phyloP scores from a whole-genome alignment of 1,140 invertebrate genomes.

The Arion vulgaris region DNA sequence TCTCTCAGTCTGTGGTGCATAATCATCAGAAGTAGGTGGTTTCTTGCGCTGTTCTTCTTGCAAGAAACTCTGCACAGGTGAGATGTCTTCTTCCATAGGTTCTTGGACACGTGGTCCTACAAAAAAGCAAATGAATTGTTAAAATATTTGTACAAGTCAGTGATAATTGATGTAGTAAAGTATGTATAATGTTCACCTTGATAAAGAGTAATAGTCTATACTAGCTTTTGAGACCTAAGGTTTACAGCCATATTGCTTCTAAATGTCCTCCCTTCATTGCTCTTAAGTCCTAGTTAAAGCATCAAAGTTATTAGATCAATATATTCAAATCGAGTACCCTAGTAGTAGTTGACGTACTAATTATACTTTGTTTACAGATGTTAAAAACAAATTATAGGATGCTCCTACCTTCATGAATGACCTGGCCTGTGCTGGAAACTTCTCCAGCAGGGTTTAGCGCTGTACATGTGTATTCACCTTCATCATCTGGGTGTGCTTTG shows the following conservation, averaged over 20 bases:
- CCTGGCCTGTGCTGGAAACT: slow-evolving; percentile 67
- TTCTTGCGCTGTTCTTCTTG: slow-evolving; percentile 27
- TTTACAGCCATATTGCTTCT: no score
- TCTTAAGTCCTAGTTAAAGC: no score
- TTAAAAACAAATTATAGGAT: no score
- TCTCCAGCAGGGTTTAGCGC: slow-evolving; percentile 77
- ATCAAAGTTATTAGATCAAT: no score
- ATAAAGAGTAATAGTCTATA: no score
- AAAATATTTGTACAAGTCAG: neutral
- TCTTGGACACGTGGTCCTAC: slow-evolving; percentile 21
- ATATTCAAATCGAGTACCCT: no score
- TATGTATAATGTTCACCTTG: no score
- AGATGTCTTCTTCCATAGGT: slow-evolving; percentile 27
- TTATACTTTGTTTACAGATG: no score
- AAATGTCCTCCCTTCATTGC: no score
- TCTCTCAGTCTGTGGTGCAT: neutral
- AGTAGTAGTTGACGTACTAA: no score
- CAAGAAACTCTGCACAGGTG: slow-evolving; percentile 14
- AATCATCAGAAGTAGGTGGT: neutral
- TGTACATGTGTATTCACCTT: slow-evolving; percentile 95
- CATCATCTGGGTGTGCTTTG: slow-evolving; percentile 92
- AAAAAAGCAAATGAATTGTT: neutral
- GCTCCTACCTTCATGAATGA: slow-evolving; percentile 63
- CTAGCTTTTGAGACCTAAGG: no score
- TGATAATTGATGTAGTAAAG: no score